Base-by-base conservation (phyloP, 2,113 vertebrate species). In the Chionomys nivalis region DNA sequence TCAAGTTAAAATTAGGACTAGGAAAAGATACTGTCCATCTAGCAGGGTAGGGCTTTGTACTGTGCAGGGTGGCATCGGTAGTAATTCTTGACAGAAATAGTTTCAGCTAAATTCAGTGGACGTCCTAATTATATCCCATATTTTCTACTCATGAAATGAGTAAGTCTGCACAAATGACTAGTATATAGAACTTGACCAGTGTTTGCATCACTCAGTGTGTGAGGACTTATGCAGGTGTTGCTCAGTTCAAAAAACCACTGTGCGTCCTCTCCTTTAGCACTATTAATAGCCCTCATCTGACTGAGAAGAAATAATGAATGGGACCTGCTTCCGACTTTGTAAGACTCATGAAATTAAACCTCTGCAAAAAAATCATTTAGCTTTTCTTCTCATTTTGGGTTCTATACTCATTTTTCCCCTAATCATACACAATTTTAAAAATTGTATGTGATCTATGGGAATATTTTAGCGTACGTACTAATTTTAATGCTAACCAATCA, bases 1-100 rank as follows among this genome's bases (percentile, higher is more conserved):
- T 94, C 81, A 96, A 97, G 90, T 75, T 94, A 97, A 96, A 97
- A 96, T 97, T 94, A 97, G 93, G 96, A 89, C 31, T 55, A 82
- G 83, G 61, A 49, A 58, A 93, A 94, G 88, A 96, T 24, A 39
- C n/a, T 61, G 58, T 95, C 33, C 36, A 95, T 90, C 44, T 10
- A 23, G 52, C 33, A 14, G 5, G 39, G n/a, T 31, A 33, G 42
- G 7, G 72, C 16, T 76, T 33, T 90, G 13, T 47, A 82, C 4
- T 81, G 61, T 19, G 49, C 42, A 14, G 52, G 90, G 19, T 96
- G 83, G 83, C 23, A 31, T 70, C 92, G 77, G 95, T 97, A 61
- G 2, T 89, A 47, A 95, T 95, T 95, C 19, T 79, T 44, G 75
- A 94, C 83, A 96, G 28, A 93, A 75, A 47, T 88, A 93, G 78